These are phyloP conservation scores for Scaptomyza polygonia DNA, from an alignment of 2,888 invertebrate species.

Conservation along the genomic window DNA sequence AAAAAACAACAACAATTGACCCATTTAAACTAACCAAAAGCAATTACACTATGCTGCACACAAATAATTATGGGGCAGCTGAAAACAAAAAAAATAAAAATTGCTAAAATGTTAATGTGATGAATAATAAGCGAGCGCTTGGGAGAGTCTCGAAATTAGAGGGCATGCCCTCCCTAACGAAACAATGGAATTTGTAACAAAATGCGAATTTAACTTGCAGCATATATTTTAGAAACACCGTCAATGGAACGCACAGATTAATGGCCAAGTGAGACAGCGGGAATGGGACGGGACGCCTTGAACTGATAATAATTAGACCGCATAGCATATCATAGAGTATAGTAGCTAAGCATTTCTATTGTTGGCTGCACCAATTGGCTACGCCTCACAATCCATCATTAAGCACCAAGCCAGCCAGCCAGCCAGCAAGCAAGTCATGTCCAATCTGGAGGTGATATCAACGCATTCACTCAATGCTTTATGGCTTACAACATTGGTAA, in stretches of 20 bases:
- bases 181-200: constrained; percentile 74
- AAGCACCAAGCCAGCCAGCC: constrained; percentile 7
- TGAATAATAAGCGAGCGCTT: constrained; percentile 66
- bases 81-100: constrained; percentile 34
- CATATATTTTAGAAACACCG: constrained; percentile 55
- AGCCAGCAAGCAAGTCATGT: constrained; percentile 53
- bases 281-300: constrained; percentile 56
- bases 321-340: constrained; percentile 16
- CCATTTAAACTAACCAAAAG: constrained; percentile 61
- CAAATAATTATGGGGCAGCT: constrained; percentile 63
- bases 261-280: constrained; percentile 20
- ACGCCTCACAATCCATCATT: constrained; percentile 53
- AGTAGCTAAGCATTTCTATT: constrained; percentile 72
- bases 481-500: constrained; percentile 28
- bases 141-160: constrained; percentile 55
- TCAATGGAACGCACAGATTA: constrained; percentile 61
- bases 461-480: constrained; percentile 28
- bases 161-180: constrained; percentile 35
- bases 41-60: constrained; percentile 65
- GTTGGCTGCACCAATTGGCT: constrained; percentile 63
- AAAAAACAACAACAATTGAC: constrained; percentile 49
- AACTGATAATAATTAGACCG: constrained; percentile 77
- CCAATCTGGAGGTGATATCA: constrained; percentile 58
- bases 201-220: constrained; percentile 65
- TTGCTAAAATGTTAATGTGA: constrained; percentile 63